phyloP scores from a whole-genome alignment of 2,888 invertebrate genomes.

The Colletes collaris region DNA sequence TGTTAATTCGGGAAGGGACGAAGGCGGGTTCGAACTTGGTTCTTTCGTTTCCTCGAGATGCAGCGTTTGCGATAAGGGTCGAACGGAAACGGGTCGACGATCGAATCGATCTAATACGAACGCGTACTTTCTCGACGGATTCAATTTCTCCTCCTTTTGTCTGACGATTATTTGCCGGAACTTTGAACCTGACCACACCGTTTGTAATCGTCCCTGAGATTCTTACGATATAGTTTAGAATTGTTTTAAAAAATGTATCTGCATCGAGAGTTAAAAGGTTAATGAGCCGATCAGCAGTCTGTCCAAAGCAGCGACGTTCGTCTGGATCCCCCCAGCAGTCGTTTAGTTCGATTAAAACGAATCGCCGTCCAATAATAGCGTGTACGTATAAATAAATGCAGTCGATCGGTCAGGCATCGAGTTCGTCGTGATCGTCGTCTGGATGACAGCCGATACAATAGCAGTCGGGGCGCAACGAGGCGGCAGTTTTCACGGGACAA shows the following conservation, averaged over 20 bases:
- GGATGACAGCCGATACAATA: slow-evolving; percentile 63
- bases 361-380: slow-evolving; percentile 34
- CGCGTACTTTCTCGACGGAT: not conserved
- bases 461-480: slow-evolving; percentile 35
- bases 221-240: too few relatives aligned
- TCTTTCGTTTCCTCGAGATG: not conserved
- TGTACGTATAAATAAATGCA: slow-evolving; percentile 39
- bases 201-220: too few relatives aligned
- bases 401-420: slow-evolving; percentile 29
- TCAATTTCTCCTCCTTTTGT: not conserved
- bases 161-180: too few relatives aligned
- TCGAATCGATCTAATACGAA: too few relatives aligned
- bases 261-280: too few relatives aligned
- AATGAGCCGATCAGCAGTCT: too few relatives aligned
- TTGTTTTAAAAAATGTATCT: too few relatives aligned
- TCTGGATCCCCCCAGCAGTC: too few relatives aligned
- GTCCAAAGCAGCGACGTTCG: too few relatives aligned
- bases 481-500: slow-evolving; percentile 61
- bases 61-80: not conserved
- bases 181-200: too few relatives aligned
- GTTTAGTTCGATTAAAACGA: not conserved
- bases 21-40: too few relatives aligned
- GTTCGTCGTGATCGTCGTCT: slow-evolving; percentile 59
- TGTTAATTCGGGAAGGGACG: slow-evolving; percentile 24
- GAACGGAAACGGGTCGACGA: not conserved